Percentiles rank a stretch among this genome's conserved stretches.
Evolutionary conservation across 1,140 invertebrate species (phyloP).

Genomic region (Spodoptera litura): DNA sequence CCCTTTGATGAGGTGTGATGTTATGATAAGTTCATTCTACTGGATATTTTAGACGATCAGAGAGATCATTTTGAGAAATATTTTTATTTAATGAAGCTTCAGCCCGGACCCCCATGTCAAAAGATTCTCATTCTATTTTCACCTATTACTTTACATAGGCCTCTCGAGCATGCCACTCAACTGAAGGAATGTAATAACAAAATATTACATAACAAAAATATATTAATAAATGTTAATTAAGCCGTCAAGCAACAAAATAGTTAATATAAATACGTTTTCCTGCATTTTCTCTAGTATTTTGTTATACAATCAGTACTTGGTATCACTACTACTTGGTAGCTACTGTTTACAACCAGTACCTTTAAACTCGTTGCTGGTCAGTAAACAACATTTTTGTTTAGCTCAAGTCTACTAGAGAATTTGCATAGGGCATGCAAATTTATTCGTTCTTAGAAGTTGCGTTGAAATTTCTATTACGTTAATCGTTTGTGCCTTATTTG

Average conservation of each 20-base stretch:
- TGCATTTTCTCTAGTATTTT: slow-evolving; percentile 16
- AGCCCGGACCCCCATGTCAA: too few relatives aligned
- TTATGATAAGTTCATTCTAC: too few relatives aligned
- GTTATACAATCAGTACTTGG: not conserved
- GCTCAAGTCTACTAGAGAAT: not conserved
- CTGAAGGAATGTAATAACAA: not conserved
- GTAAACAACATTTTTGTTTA: slow-evolving; percentile 4
- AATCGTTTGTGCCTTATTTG: not conserved
- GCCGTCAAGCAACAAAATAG: not conserved
- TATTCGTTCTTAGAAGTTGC: not conserved
- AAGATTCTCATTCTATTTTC: too few relatives aligned
- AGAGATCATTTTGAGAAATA: too few relatives aligned
- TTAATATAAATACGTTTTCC: slow-evolving; percentile 15
- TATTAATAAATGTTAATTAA: slow-evolving; percentile 21
- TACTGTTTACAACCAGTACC: not conserved
- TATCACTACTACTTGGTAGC: not conserved
- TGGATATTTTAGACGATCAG: too few relatives aligned
- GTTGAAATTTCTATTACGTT: not conserved
- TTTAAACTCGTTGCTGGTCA: not conserved
- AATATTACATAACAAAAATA: not conserved
- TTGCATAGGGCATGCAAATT: slow-evolving; percentile 16
- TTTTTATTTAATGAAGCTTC: too few relatives aligned
- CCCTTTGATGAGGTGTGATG: too few relatives aligned
- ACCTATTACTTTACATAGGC: too few relatives aligned
- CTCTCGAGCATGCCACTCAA: too few relatives aligned